A percentile compares a stretch with the other conserved stretches of the same genome.
These are phyloP conservation scores for Lucilia cuprina DNA, from an alignment of 1,140 invertebrate genomes.

Conservation along the genomic window DNA sequence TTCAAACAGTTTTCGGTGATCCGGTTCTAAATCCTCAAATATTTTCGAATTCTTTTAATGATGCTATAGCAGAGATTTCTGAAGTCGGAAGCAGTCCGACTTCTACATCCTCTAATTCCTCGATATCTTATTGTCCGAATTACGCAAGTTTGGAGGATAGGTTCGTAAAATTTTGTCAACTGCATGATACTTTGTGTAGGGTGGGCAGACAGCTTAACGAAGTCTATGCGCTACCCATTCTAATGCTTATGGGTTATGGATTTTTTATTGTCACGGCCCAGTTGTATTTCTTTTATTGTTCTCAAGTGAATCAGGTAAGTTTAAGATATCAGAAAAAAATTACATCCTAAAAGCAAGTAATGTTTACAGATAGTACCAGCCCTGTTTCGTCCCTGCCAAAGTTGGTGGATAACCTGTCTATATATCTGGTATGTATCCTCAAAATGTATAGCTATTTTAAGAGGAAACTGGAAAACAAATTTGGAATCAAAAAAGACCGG, in stretches of 20 bases:
- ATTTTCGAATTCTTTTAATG: neutral
- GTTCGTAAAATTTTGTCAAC: constrained; percentile 39
- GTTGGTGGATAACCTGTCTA: constrained; percentile 16
- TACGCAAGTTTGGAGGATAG: constrained; percentile 28
- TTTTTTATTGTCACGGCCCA: constrained; percentile 40
- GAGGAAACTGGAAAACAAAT: constrained; percentile 41
- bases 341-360: neutral
- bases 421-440: constrained; percentile 34
- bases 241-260: constrained; percentile 43
- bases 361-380: constrained; percentile 37
- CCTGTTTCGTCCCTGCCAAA: constrained; percentile 37
- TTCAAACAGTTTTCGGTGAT: neutral
- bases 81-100: neutral
- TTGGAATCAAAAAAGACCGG: constrained; percentile 39
- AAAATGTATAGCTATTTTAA: constrained; percentile 41
- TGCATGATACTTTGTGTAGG: constrained; percentile 41
- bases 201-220: constrained; percentile 37
- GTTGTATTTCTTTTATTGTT: constrained; percentile 44
- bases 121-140: neutral
- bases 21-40: neutral
- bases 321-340: neutral
- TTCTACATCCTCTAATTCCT: neutral
- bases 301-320: constrained; percentile 29
- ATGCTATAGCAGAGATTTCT: neutral
- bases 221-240: constrained; percentile 40